phyloP scores from a whole-genome alignment of 1,140 invertebrate genomes.

The Papilio machaon region DNA sequence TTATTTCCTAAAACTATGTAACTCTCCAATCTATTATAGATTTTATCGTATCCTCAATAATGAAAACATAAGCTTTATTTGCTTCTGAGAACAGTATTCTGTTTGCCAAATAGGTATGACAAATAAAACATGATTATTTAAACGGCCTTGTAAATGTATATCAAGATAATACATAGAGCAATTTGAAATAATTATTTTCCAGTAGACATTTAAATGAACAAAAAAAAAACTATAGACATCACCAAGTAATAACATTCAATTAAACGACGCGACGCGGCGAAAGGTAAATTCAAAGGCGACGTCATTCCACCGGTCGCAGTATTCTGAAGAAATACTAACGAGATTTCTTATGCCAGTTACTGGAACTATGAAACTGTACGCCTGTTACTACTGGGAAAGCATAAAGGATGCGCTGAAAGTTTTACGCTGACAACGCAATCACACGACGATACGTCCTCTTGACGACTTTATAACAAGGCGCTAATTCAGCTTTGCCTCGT shows the following conservation, averaged over 20 bases:
- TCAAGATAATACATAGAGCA: background rate
- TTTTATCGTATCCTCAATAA: background rate
- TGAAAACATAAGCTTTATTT: background rate
- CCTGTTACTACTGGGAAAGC: constrained; percentile 33
- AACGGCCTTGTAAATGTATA: background rate
- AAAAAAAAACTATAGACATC: background rate
- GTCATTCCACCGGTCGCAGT: background rate
- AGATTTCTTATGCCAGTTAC: constrained; percentile 20
- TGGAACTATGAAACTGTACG: constrained; percentile 32
- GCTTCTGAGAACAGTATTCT: background rate
- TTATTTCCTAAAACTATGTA: constrained; percentile 29
- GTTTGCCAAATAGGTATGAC: background rate
- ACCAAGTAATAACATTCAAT: constrained; percentile 4
- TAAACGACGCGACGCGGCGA: constrained; percentile 17
- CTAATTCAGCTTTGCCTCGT: constrained; percentile 1
- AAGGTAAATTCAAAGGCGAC: constrained; percentile 17
- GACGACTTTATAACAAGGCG: constrained; percentile 19
- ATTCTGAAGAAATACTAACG: constrained; percentile 29
- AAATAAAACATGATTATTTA: background rate
- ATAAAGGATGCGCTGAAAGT: constrained; percentile 32
- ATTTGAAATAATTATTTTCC: background rate
- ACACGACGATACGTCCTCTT: background rate
- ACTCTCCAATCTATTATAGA: background rate
- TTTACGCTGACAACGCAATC: constrained; percentile 18
- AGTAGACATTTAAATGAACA: background rate